Conservation (phyloP, 64 coral and sea anemone genomes). For the Trachythela sp. region DNA sequence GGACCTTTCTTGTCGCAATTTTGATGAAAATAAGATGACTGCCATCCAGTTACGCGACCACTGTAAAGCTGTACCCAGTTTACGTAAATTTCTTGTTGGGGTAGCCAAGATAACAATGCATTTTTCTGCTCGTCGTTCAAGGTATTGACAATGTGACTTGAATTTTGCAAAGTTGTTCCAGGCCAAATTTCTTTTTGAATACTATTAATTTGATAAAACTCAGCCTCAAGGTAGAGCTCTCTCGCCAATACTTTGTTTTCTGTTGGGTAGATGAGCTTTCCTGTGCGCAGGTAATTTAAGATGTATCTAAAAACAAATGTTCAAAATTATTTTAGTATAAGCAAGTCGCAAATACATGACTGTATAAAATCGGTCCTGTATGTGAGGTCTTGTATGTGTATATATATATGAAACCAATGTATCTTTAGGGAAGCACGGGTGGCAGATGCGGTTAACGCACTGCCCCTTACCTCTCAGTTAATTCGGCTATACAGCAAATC, state of each 20-base stretch:
- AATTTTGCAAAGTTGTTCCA: background rate
- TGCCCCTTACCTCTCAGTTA: too few species aligned
- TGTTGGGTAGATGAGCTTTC: slow-evolving; percentile 17
- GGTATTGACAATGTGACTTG: background rate
- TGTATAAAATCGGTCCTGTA: too few species aligned
- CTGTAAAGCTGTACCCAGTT: slow-evolving; percentile 32
- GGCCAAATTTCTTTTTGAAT: background rate
- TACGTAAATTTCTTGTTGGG: background rate
- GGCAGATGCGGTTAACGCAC: too few species aligned
- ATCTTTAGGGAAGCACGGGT: too few species aligned
- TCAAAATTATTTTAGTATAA: background rate
- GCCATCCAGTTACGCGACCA: background rate
- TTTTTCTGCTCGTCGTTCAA: background rate
- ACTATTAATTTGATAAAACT: slow-evolving; percentile 47
- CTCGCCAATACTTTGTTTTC: slow-evolving; percentile 1
- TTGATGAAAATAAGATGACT: background rate
- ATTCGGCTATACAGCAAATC: too few species aligned
- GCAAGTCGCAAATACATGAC: too few species aligned
- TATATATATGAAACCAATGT: too few species aligned
- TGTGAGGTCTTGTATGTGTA: too few species aligned
- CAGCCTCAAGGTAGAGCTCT: slow-evolving; percentile 38
- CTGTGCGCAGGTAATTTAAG: slow-evolving; percentile 50
- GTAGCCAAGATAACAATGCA: background rate
- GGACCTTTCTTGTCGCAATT: background rate
- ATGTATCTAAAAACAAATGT: slow-evolving; percentile 36